These are phyloP conservation scores for Pitta sordida DNA, from an alignment of 2,113 vertebrate genomes.

Conservation along the genomic window DNA sequence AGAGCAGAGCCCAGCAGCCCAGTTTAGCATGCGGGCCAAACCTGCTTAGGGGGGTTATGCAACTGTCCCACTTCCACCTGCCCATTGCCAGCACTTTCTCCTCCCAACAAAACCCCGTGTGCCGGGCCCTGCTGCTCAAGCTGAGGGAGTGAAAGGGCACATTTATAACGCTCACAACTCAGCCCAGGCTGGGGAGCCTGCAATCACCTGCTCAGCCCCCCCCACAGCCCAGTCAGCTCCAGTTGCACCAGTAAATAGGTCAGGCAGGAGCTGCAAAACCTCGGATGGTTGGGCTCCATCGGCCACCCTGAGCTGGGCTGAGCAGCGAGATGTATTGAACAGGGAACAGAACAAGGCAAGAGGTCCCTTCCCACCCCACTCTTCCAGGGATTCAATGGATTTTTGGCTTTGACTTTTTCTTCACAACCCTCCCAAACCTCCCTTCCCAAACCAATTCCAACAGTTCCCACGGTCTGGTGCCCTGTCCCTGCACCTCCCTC, in stretches of 20 bases:
- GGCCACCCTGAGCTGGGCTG: too few relatives aligned
- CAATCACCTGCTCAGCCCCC: not conserved
- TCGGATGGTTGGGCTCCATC: too few relatives aligned
- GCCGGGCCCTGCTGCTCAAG: not conserved
- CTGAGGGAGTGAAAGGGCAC: not conserved
- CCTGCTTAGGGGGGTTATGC: not conserved
- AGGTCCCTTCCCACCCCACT: not conserved
- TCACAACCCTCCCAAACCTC: too few relatives aligned
- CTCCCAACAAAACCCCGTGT: not conserved
- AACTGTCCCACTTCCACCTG: not conserved
- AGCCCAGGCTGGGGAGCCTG: not conserved
- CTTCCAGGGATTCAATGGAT: too few relatives aligned
- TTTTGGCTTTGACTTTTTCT: too few relatives aligned
- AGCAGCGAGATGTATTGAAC: too few relatives aligned
- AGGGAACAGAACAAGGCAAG: too few relatives aligned
- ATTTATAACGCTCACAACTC: not conserved
- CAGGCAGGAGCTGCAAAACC: not conserved
- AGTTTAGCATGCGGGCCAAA: not conserved
- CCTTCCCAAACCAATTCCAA: not conserved
- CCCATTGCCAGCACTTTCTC: not conserved
- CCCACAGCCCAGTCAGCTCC: not conserved
- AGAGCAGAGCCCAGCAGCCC: not conserved
- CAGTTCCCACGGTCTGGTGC: not conserved
- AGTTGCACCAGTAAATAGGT: conserved; percentile 1
- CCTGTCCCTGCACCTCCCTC: not conserved